Evolutionary conservation across 2,113 vertebrate genomes (phyloP), one percentile per base, ranked within the genome.

Genomic region (Megaptera novaeangliae): DNA sequence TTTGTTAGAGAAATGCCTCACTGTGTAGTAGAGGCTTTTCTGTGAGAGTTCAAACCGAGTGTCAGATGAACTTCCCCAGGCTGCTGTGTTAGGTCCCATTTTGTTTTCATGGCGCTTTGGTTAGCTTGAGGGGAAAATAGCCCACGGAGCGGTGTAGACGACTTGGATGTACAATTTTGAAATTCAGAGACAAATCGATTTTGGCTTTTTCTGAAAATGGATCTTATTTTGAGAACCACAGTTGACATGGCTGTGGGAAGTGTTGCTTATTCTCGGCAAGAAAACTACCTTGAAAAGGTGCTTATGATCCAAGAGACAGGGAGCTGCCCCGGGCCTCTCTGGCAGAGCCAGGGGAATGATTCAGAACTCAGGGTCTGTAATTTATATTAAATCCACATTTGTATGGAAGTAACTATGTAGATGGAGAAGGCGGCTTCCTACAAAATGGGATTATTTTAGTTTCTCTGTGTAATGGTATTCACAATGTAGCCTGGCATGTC

Each of bases 241-340:
- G 81, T 78, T 29, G 75, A 44, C 31, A 46, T 46, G 95, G 93
- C 66, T 39, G 3, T 0, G 29, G 44, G 55, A 97, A 49, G 5
- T 86, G 66, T 82, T 97, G 46, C 82, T 96, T 94, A 64, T 87
- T 85, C 74, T 97, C 95, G 83, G 59, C 64, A 36, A 25, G 71
- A 74, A 93, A 88, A 2, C 0, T 17, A 14, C 41, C 39, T 55
- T 86, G 72, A 71, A 88, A 75, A 93, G 6, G 75, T 87, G 18
- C 55, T 95, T 3, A 0, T 34, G 39, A 71, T 80, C 81, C 36
- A 87, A 36, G 75, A 95, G 84, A 64, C 44, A 34, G 52, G 49
- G 23, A 82, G 71, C 77, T 46, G 46, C 78, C 86, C 57, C 14
- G 5, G 5, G 41, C 63, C 68, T 8, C 36, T 61, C 29, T 59